Evolutionary conservation across 2,113 vertebrate genomes (phyloP).

Genomic region (Halcyon senegalensis): DNA sequence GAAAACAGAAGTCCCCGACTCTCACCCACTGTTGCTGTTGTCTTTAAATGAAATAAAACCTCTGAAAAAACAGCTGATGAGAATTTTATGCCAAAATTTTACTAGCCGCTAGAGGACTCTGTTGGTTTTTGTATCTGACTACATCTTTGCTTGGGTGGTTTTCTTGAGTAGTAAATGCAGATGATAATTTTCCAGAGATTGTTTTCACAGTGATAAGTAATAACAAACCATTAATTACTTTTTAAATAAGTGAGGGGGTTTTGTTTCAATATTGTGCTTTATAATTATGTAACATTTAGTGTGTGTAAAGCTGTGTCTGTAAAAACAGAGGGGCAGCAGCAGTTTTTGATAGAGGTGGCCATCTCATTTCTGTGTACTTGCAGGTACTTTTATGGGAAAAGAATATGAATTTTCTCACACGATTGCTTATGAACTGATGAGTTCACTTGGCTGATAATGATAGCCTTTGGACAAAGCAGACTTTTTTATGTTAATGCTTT

Average conservation of each 20-base stretch:
- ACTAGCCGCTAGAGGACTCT: slow-evolving; percentile 65
- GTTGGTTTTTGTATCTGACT: not conserved
- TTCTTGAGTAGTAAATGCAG: not conserved
- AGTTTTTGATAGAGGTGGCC: not conserved
- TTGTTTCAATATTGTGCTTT: not conserved
- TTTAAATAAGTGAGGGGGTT: accelerated
- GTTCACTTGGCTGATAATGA: not conserved
- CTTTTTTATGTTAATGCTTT: slow-evolving; percentile 18
- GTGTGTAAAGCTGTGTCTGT: not conserved
- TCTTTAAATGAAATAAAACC: not conserved
- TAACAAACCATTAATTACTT: not conserved
- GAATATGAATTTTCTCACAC: not conserved
- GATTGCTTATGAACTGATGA: not conserved
- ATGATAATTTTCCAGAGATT: not conserved
- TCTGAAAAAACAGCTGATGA: not conserved
- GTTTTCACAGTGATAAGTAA: not conserved
- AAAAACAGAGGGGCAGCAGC: not conserved
- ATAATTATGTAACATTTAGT: not conserved
- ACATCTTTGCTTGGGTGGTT: not conserved
- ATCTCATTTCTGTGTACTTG: not conserved
- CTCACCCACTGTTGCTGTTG: not conserved
- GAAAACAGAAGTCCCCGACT: not conserved
- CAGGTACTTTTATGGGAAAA: not conserved
- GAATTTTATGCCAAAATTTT: slow-evolving; percentile 34
- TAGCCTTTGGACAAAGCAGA: not conserved